A percentile compares a stretch with the other conserved stretches of the same genome.
Evolutionary conservation across 2,888 invertebrate species (phyloP).

Genomic region (Tipula helvola): DNA sequence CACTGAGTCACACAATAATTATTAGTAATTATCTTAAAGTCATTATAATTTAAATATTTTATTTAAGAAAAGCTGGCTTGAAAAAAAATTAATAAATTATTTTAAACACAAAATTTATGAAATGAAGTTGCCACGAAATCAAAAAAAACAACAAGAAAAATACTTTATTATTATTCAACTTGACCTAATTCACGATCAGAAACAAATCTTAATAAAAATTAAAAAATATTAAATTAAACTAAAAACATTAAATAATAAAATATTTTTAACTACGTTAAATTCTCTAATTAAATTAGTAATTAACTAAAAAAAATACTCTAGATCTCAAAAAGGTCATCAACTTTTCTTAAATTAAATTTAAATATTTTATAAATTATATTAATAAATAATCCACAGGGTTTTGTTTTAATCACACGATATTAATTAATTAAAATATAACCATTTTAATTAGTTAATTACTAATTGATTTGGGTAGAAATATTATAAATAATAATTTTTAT

Average conservation of each 20-base stretch:
- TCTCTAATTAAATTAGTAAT: neutral
- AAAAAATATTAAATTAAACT: neutral
- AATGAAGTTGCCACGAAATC: neutral
- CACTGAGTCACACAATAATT: neutral
- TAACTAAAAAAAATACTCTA: neutral
- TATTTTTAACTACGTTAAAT: neutral
- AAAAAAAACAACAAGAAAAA: too few relatives aligned
- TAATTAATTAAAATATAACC: neutral
- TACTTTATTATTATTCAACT: constrained; percentile 6
- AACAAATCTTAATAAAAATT: neutral
- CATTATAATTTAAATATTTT: neutral
- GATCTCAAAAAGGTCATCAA: neutral
- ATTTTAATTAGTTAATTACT: neutral
- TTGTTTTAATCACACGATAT: neutral
- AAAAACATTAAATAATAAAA: neutral
- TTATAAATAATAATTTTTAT: neutral
- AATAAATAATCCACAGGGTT: neutral
- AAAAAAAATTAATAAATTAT: neutral
- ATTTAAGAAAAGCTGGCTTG: neutral
- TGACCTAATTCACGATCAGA: neutral
- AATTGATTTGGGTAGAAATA: neutral
- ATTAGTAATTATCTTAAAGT: neutral
- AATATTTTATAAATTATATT: neutral
- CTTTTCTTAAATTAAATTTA: neutral
- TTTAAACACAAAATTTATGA: neutral